These are phyloP conservation scores for Cacatua alba DNA, from an alignment of 2,113 vertebrate species.

Conservation along the genomic window DNA sequence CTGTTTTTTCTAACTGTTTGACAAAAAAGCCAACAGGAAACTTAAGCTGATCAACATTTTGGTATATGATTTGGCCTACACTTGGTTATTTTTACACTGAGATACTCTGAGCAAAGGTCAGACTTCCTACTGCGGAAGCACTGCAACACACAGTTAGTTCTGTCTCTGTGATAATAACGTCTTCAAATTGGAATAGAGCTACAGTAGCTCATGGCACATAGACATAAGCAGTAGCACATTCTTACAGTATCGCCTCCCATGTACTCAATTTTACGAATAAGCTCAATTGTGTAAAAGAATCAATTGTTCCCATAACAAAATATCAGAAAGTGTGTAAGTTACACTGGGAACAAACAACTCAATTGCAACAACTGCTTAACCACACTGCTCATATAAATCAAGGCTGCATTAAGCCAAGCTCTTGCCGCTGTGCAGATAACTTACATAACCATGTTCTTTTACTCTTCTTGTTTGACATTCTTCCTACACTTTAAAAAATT, in stretches of 20 bases:
- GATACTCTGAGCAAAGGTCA: background rate
- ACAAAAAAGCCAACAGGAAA: background rate
- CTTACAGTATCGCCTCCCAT: background rate
- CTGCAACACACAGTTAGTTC: background rate
- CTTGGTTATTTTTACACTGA: background rate
- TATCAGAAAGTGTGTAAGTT: background rate
- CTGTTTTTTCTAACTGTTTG: background rate
- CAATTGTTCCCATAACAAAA: background rate
- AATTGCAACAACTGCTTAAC: background rate
- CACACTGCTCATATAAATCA: background rate
- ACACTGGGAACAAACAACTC: background rate
- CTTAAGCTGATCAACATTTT: background rate
- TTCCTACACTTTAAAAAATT: background rate
- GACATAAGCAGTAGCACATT: background rate
- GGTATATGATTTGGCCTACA: background rate
- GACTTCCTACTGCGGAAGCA: background rate
- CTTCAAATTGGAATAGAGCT: background rate
- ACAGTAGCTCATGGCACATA: background rate
- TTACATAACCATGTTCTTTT: background rate
- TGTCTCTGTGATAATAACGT: background rate
- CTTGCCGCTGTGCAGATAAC: background rate
- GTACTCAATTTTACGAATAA: background rate
- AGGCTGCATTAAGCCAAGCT: background rate
- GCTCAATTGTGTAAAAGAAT: background rate
- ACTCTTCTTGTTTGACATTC: background rate